Conservation (phyloP, 2,113 vertebrate genomes). For the Festucalex cinctus region DNA sequence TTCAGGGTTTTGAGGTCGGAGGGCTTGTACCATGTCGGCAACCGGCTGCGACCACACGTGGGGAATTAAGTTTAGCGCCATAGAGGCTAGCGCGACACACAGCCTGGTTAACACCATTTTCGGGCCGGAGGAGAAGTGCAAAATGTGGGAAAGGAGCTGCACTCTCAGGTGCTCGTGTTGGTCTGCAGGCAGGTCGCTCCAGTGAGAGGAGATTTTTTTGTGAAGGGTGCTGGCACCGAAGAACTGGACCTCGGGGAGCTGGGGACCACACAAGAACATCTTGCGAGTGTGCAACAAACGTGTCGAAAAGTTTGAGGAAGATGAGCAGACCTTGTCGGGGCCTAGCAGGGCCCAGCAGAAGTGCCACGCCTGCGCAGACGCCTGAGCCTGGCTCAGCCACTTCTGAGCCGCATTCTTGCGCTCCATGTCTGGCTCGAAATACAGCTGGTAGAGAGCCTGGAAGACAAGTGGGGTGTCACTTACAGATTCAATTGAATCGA, state of each 20-base stretch:
- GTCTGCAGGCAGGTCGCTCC: slow-evolving; percentile 85
- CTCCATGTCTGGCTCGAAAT: slow-evolving; percentile 96
- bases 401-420: slow-evolving; percentile 94
- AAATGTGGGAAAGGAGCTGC: slow-evolving; percentile 89
- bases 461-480: background rate
- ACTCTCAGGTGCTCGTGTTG: slow-evolving; percentile 86
- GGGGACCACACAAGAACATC: background rate
- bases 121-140: slow-evolving; percentile 85
- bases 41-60: slow-evolving; percentile 88
- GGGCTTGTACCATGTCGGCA: slow-evolving; percentile 88
- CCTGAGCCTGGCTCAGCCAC: slow-evolving; percentile 95
- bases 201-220: slow-evolving; percentile 91
- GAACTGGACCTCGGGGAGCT: slow-evolving; percentile 96
- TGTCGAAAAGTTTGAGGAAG: background rate
- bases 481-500: background rate
- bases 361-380: slow-evolving; percentile 91
- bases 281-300: background rate
- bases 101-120: slow-evolving; percentile 94
- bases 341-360: slow-evolving; percentile 93
- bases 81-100: slow-evolving; percentile 88
- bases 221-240: slow-evolving; percentile 96
- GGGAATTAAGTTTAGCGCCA: slow-evolving; percentile 90
- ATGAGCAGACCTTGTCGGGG: slow-evolving; percentile 77
- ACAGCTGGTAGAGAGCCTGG: slow-evolving; percentile 94
- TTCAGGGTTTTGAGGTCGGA: slow-evolving; percentile 78